Conservation (phyloP, 2,888 invertebrate species). For the Clistopyga incitator region DNA sequence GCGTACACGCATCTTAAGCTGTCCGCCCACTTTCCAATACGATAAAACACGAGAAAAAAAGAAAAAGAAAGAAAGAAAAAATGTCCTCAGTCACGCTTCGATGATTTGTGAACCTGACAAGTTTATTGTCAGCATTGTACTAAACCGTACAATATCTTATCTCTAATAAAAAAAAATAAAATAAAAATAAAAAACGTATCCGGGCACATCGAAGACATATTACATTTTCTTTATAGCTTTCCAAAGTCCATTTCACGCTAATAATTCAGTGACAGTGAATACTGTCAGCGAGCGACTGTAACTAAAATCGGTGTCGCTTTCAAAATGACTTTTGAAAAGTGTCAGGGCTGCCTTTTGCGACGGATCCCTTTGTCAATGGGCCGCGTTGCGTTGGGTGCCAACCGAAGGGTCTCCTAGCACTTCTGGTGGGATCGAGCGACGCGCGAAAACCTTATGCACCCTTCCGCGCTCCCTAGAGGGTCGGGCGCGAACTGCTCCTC, state of each 20-base stretch:
- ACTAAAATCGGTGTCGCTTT: constrained; percentile 28
- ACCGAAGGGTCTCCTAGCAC: background rate
- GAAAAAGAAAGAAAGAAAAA: no score
- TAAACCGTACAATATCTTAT: constrained; percentile 24
- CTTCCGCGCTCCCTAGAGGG: constrained; percentile 60
- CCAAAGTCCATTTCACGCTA: constrained; percentile 49
- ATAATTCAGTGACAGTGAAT: constrained; percentile 55
- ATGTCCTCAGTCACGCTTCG: constrained; percentile 22
- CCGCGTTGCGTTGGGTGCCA: constrained; percentile 3
- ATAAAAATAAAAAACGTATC: no score
- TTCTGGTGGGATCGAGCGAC: constrained; percentile 48
- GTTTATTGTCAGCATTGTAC: background rate
- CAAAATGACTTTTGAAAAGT: constrained; percentile 61
- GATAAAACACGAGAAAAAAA: constrained; percentile 33
- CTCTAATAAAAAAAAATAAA: constrained; percentile 32
- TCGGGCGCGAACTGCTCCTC: constrained; percentile 43
- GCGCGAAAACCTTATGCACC: constrained; percentile 68
- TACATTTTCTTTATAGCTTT: background rate
- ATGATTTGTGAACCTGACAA: constrained; percentile 40
- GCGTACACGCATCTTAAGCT: constrained; percentile 40
- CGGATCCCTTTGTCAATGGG: constrained; percentile 45
- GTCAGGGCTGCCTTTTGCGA: constrained; percentile 29
- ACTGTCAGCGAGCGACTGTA: constrained; percentile 20
- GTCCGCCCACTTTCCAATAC: constrained; percentile 54
- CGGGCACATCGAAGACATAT: background rate